Evolutionary conservation across 2,797 vertebrate species (phyloP).

Genomic region (Anabas testudineus): DNA sequence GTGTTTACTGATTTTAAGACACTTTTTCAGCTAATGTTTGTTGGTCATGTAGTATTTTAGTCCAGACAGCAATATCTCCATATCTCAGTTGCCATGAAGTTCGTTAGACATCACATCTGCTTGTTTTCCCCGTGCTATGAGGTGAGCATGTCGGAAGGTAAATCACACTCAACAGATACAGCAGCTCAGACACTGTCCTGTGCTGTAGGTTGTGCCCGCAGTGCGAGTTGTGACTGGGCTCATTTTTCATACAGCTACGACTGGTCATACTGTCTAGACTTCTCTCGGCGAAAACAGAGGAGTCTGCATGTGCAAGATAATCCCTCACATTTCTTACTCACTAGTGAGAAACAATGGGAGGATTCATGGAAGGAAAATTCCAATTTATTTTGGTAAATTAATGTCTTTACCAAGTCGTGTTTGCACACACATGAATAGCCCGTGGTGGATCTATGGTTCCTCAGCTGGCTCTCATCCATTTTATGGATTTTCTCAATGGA

Average conservation of each 20-base stretch:
- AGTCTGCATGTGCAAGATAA: background rate
- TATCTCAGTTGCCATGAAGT: background rate
- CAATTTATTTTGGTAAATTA: background rate
- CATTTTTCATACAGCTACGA: background rate
- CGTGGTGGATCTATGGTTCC: background rate
- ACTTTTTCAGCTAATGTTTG: background rate
- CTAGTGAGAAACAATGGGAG: background rate
- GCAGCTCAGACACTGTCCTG: too few species aligned
- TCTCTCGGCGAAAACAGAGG: background rate
- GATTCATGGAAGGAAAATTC: background rate
- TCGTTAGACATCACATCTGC: too few species aligned
- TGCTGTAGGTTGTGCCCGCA: background rate
- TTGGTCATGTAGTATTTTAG: background rate
- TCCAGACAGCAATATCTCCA: background rate
- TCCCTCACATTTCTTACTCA: background rate
- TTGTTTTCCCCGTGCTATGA: background rate
- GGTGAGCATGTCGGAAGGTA: too few species aligned
- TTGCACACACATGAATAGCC: background rate
- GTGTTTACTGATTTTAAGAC: too few species aligned
- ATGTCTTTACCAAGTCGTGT: background rate
- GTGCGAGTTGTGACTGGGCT: background rate
- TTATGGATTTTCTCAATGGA: background rate
- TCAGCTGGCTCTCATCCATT: background rate
- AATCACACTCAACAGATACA: background rate
- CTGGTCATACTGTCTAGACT: background rate